A percentile compares a stretch with the other conserved stretches of the same genome.
These are phyloP conservation scores for Anser brachyrhynchus DNA, from an alignment of 2,113 vertebrate species.

Conservation along the genomic window DNA sequence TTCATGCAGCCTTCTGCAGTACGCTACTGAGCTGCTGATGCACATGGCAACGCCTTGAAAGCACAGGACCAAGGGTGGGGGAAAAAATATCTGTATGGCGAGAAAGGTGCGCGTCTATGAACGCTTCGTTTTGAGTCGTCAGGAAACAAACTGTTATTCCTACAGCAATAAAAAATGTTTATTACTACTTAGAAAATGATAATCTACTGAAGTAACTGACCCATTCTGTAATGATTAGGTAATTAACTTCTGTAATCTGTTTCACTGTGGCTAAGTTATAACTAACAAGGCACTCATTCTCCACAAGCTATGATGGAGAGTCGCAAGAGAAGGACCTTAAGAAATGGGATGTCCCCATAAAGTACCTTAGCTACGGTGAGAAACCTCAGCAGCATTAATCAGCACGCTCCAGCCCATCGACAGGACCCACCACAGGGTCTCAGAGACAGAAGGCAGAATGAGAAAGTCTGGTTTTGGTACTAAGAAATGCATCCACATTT, in stretches of 20 bases:
- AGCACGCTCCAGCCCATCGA: background rate
- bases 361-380: background rate
- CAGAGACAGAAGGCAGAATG: background rate
- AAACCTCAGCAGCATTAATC: background rate
- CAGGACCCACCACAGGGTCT: background rate
- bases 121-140: background rate
- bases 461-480: background rate
- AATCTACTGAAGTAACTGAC: background rate
- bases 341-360: background rate
- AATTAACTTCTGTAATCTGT: background rate
- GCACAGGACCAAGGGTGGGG: background rate
- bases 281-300: background rate
- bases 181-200: background rate
- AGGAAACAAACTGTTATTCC: background rate
- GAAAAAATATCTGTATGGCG: too few species aligned
- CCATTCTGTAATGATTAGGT: too few species aligned
- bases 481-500: background rate
- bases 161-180: background rate
- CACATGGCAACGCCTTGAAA: background rate
- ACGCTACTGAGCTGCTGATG: background rate
- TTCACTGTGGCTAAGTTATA: background rate
- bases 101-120: background rate
- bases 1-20: background rate
- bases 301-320: accelerated
- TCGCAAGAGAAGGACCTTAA: background rate